These are phyloP conservation scores for Epizoanthus rinbou DNA, from an alignment of 92 coral and sea anemone genomes.

Conservation along the genomic window DNA sequence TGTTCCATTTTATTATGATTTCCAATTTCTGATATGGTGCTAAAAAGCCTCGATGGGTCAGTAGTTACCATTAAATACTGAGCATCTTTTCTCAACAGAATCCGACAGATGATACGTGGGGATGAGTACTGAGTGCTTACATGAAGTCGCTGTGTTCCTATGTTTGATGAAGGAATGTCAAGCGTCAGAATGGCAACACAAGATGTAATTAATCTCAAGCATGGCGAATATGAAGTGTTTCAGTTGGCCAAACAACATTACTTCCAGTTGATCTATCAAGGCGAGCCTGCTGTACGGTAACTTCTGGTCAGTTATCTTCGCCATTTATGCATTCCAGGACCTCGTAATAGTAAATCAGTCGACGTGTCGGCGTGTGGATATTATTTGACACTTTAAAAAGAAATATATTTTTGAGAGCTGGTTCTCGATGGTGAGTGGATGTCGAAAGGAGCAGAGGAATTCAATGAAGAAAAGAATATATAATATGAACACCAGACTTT, in stretches of 20 bases:
- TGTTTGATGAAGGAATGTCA: background rate
- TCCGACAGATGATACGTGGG: conserved; percentile 32
- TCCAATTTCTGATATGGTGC: too few relatives aligned
- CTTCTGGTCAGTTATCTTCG: too few relatives aligned
- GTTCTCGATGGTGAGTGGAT: background rate
- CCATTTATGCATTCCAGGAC: too few relatives aligned
- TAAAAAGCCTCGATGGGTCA: too few relatives aligned
- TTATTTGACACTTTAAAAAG: background rate
- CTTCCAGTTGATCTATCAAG: too few relatives aligned
- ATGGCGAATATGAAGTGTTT: too few relatives aligned
- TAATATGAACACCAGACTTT: background rate
- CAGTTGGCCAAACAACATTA: too few relatives aligned
- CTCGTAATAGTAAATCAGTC: too few relatives aligned
- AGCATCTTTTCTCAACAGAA: background rate
- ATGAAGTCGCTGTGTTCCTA: background rate
- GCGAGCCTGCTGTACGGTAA: too few relatives aligned
- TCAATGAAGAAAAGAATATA: background rate
- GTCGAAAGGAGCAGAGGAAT: background rate
- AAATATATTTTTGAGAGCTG: background rate
- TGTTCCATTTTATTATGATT: too few relatives aligned
- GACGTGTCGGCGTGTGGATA: too few relatives aligned
- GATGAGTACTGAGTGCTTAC: conserved; percentile 20
- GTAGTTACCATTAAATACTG: too few relatives aligned
- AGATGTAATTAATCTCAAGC: background rate
- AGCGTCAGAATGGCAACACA: background rate